Evolutionary conservation across 2,797 vertebrate species (phyloP), one percentile per base, ranked within the genome.

Genomic region (Onychomys leucogaster): DNA sequence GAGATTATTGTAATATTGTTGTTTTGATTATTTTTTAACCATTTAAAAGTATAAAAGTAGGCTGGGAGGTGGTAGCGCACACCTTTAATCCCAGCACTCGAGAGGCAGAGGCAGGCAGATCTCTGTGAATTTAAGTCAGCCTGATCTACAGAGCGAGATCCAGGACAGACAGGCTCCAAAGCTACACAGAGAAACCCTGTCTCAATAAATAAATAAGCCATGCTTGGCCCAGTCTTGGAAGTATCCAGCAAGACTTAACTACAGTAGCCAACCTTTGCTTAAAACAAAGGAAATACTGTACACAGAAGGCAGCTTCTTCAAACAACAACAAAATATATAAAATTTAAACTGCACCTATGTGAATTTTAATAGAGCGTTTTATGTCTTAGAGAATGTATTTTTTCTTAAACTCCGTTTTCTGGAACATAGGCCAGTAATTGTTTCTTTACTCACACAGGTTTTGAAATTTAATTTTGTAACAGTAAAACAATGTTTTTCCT

Each of bases 361-460:
- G 78, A 52, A 43, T 91, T 96, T 91, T 65, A 61, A 25, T 25
- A 77, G 34, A 88, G 16, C 84, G 69, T 81, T 91, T 94, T 94
- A 76, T 82, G 43, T 46, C 96, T 91, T 34, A 49, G 27, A 80
- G 97, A 77, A 41, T 78, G 13, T 3, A n/a, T 25, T 90, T 76
- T 86, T 96, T 96, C 96, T 96, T 96, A 94, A 97, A 57, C 65
- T 87, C 94, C 27, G 32, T 43, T 92, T 92, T 96, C 94, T 67
- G 55, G 19, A 93, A 94, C 34, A 13, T 61, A 78, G 41, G 71
- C 46, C 77, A 80, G 61, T 94, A 86, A 91, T 94, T 93, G 43
- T 94, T 96, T 96, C 78, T 96, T 95, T 93, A 87, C 91, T 94
- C 52, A 91, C 25, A 59, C 43, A 63, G 81, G 84, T 97, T 96